Evolutionary conservation across 2,888 invertebrate genomes (phyloP).

Genomic region (Ornithoptera priamus): DNA sequence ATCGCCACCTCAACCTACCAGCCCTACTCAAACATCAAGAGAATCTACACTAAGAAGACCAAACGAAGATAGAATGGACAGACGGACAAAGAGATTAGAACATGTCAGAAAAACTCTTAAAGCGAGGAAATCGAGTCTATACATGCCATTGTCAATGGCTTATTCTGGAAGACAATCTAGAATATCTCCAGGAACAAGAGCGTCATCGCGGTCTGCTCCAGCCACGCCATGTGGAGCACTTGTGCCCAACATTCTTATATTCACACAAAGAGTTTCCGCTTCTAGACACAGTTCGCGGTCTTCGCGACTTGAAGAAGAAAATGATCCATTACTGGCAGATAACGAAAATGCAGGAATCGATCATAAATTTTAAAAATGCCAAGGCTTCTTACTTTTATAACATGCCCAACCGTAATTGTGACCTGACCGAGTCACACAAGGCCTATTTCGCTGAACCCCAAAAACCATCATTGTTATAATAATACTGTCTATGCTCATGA

Average conservation of each 20-base stretch:
- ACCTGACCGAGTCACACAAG: conserved; percentile 34
- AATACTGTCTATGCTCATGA: conserved; percentile 63
- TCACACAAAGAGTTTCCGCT: conserved; percentile 76
- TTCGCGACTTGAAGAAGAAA: conserved; percentile 77
- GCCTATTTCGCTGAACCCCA: conserved; percentile 44
- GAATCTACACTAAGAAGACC: conserved; percentile 85
- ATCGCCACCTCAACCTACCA: conserved; percentile 91
- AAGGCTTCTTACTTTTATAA: conserved; percentile 29
- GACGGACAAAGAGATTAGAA: conserved; percentile 71
- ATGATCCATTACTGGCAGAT: conserved; percentile 82
- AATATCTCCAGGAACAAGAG: conserved; percentile 74
- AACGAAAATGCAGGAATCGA: conserved; percentile 55
- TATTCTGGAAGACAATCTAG: conserved; percentile 58
- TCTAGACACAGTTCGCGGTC: conserved; percentile 73
- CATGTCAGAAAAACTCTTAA: conserved; percentile 54
- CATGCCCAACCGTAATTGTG: conserved; percentile 34
- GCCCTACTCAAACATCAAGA: conserved; percentile 87
- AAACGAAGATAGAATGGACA: conserved; percentile 59
- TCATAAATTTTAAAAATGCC: conserved; percentile 62
- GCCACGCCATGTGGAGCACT: conserved; percentile 88
- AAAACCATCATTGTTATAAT: conserved; percentile 63
- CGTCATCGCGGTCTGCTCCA: conserved; percentile 88
- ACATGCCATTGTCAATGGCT: conserved; percentile 81
- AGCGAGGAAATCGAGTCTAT: conserved; percentile 83
- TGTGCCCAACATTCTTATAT: conserved; percentile 82